Percentiles rank a stretch among this genome's conserved stretches.
These are phyloP conservation scores for Agonum fuliginosum DNA, from an alignment of 2,888 invertebrate species.

Conservation along the genomic window DNA sequence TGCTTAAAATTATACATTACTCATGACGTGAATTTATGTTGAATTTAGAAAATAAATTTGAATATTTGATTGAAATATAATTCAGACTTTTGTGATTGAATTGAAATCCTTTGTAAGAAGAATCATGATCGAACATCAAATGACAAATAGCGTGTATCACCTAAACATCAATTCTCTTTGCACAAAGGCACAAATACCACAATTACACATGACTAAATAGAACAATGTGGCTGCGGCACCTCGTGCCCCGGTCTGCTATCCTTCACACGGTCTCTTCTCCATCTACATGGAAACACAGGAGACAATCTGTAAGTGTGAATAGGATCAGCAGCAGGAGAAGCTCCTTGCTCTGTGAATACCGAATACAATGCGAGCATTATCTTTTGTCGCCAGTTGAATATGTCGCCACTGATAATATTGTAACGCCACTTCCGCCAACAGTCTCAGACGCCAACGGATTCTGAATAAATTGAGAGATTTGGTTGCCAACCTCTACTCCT, in stretches of 20 bases:
- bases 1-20: too few species aligned
- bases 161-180: constrained; percentile 1
- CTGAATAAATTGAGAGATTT: constrained; percentile 36
- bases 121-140: not conserved
- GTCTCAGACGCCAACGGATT: constrained; percentile 35
- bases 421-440: constrained; percentile 56
- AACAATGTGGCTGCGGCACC: constrained; percentile 43
- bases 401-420: constrained; percentile 68
- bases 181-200: constrained; percentile 51
- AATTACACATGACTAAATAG: constrained; percentile 59
- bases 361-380: constrained; percentile 72
- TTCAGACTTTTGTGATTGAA: not conserved
- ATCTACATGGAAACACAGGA: constrained; percentile 50
- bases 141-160: constrained; percentile 10
- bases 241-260: constrained; percentile 3
- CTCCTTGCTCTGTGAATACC: constrained; percentile 69
- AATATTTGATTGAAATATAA: not conserved
- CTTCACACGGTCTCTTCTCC: not conserved
- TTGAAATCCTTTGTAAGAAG: not conserved
- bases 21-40: too few species aligned
- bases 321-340: constrained; percentile 73
- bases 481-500: constrained; percentile 1
- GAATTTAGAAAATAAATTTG: not conserved
- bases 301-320: constrained; percentile 70
- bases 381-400: constrained; percentile 74